phyloP scores from a whole-genome alignment of 2,888 invertebrate species.

The Drosophila macrospina region DNA sequence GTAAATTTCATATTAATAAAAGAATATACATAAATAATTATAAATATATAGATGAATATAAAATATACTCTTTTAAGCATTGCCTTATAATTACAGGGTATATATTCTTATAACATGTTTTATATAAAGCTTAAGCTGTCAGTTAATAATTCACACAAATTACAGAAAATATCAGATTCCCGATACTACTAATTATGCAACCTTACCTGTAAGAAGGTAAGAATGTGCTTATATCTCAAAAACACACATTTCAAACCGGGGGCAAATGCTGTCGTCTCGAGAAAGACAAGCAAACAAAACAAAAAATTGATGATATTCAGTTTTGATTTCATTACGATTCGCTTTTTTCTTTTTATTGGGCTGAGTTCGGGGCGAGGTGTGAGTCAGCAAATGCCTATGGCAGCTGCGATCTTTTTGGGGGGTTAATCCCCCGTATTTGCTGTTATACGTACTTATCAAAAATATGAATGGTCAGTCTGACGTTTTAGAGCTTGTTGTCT shows the following conservation, averaged over 20 bases:
- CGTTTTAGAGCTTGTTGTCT: slow-evolving; percentile 32
- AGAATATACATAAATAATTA: too few relatives aligned
- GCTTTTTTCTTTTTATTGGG: slow-evolving; percentile 3
- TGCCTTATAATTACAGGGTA: slow-evolving; percentile 6
- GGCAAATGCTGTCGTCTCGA: slow-evolving; percentile 6
- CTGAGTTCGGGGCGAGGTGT: slow-evolving; percentile 21
- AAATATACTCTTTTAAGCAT: slow-evolving; percentile 1
- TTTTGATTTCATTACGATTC: slow-evolving; percentile 5
- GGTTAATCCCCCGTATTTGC: slow-evolving; percentile 32
- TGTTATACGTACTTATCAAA: slow-evolving; percentile 14
- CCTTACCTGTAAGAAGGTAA: neutral
- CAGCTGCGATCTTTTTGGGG: slow-evolving; percentile 18
- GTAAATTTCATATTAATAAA: too few relatives aligned
- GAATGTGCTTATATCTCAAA: slow-evolving; percentile 13
- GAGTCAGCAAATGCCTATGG: slow-evolving; percentile 13
- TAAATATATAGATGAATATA: too few relatives aligned
- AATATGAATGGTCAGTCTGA: slow-evolving; percentile 54
- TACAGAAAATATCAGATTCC: slow-evolving; percentile 12
- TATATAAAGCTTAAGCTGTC: slow-evolving; percentile 12
- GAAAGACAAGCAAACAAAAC: neutral
- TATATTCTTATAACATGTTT: slow-evolving; percentile 35
- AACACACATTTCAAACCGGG: slow-evolving; percentile 34
- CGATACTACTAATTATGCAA: slow-evolving; percentile 45
- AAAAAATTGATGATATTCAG: neutral
- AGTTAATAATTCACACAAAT: slow-evolving; percentile 21